Evolutionary conservation across 2,888 invertebrate genomes (phyloP), one percentile per base, ranked within the genome.

Genomic region (Dryobota labecula): DNA sequence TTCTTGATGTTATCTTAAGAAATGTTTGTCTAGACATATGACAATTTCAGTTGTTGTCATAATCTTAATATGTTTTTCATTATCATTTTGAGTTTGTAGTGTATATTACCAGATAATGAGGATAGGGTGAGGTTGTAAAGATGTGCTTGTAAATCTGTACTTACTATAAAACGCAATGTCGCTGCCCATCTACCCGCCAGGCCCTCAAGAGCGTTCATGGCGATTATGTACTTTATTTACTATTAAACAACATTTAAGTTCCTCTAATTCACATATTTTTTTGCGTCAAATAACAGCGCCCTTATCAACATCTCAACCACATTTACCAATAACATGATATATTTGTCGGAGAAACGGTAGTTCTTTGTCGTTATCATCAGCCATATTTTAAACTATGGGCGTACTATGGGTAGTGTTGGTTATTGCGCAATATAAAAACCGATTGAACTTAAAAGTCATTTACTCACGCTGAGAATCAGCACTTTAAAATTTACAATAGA

Each of bases 11-110:
- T 80, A 80, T 80, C 80, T 0, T 51, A 27, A 24, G 8, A 13
- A 41, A 56, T 68, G 60, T 80, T 74, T 83, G 81, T 80, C 73
- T 76, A 83, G 80, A 70, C 73, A 36, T 71, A 45, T 63, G 60
- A 51, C 11, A 36, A 53, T 63, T 30, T n/a, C 5, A 30, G 6
- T 20, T 65, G 36, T 64, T 36, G 24, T 56, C 7, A 15, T 56
- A 36, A 66, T 36, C 13, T 2, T 33, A 24, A 24, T 47, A 30
- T 9, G 1, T 3, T 43, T 9, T 47, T n/a, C 20, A 27, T 38
- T 64, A 5, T 9, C 3, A 53, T 41, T 64, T 43, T 30, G 36
- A 3, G 3, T 20, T 27, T n/a, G 15, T 33, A 5, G 11, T 41
- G n/a, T 61, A n/a, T 45, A 45, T 2, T 24, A 47, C 15, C n/a